Conservation (phyloP, 1,140 invertebrate genomes). For the Bombus balteatus region DNA sequence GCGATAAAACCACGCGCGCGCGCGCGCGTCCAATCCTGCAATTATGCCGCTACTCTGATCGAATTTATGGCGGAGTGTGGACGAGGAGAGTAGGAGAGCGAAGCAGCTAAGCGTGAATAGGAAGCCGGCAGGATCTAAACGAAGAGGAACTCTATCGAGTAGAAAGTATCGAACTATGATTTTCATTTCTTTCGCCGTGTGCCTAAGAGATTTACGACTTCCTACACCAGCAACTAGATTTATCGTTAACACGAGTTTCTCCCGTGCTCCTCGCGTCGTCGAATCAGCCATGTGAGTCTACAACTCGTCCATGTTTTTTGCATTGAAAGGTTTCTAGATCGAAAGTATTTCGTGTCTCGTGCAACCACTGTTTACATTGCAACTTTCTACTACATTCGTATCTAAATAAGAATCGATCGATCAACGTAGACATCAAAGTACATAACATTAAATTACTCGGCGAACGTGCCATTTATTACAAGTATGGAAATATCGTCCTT, state of each 20-base stretch:
- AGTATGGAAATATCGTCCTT: no score
- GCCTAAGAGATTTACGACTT: slow-evolving; percentile 33
- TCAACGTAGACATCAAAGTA: not conserved
- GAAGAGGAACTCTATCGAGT: slow-evolving; percentile 26
- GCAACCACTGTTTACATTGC: not conserved
- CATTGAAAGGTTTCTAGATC: not conserved
- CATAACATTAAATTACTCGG: not conserved
- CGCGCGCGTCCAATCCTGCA: no score
- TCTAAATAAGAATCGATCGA: not conserved
- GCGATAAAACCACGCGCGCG: no score
- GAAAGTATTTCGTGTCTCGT: not conserved
- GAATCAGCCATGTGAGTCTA: not conserved
- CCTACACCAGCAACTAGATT: not conserved
- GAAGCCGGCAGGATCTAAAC: slow-evolving; percentile 1
- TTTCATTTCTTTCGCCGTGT: slow-evolving; percentile 33
- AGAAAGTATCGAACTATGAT: slow-evolving; percentile 44
- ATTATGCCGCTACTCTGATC: no score
- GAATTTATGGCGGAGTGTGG: no score
- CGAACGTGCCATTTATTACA: no score
- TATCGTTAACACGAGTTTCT: slow-evolving; percentile 32
- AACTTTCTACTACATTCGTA: not conserved
- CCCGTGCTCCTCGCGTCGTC: not conserved
- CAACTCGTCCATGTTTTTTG: not conserved
- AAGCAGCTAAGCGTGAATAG: slow-evolving; percentile 14
- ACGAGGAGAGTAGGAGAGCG: no score